These are phyloP conservation scores for Drosophila recens DNA, from an alignment of 2,888 invertebrate species.

Conservation along the genomic window DNA sequence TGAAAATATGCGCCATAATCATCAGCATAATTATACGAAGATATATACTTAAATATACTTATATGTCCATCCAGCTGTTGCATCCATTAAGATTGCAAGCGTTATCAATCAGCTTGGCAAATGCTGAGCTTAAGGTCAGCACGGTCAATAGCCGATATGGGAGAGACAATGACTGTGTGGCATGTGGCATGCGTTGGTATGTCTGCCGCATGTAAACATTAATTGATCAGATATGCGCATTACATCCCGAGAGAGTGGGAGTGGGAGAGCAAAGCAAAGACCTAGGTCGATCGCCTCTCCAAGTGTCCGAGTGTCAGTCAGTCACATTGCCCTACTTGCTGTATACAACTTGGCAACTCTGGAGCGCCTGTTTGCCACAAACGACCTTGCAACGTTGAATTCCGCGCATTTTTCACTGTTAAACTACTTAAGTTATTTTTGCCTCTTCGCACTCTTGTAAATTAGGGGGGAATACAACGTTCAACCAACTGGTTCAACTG, in stretches of 20 bases:
- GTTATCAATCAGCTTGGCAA: slow-evolving; percentile 54
- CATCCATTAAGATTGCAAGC: slow-evolving; percentile 28
- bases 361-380: slow-evolving; percentile 11
- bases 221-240: slow-evolving; percentile 74
- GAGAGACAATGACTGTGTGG: slow-evolving; percentile 7
- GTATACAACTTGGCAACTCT: slow-evolving; percentile 2
- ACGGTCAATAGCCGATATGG: slow-evolving; percentile 47
- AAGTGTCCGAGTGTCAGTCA: slow-evolving; percentile 7
- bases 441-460: slow-evolving; percentile 76
- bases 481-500: slow-evolving; percentile 53
- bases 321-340: slow-evolving; percentile 8
- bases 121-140: slow-evolving; percentile 45
- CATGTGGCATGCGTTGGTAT: slow-evolving; percentile 56
- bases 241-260: slow-evolving; percentile 10
- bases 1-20: slow-evolving; percentile 57
- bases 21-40: slow-evolving; percentile 60
- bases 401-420: slow-evolving; percentile 81
- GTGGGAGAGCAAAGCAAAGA: slow-evolving; percentile 11
- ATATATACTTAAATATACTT: neutral
- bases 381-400: slow-evolving; percentile 81
- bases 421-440: slow-evolving; percentile 68
- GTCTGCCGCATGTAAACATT: slow-evolving; percentile 66
- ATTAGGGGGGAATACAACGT: slow-evolving; percentile 54
- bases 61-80: neutral
- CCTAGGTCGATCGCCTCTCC: slow-evolving; percentile 34